Evolutionary conservation across 1,140 invertebrate genomes (phyloP), one percentile per base, ranked within the genome.

Genomic region (Muscidifurax raptorellus): DNA sequence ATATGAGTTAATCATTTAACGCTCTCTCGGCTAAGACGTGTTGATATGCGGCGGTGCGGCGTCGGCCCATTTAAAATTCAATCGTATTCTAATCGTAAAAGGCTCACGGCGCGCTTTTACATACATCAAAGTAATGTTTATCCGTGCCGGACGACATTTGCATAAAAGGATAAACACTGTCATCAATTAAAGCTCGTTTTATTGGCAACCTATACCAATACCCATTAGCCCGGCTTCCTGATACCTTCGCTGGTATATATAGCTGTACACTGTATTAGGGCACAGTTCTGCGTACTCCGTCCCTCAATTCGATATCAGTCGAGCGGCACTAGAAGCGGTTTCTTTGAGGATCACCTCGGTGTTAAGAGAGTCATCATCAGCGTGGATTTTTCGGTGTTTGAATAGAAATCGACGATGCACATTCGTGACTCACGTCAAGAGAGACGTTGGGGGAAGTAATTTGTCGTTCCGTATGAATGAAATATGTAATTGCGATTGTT

Each of bases 111-210:
- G 22, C 32, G 71, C 69, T 59, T 81, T 81, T 72, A 72, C 32
- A 66, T 32, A 44, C 81, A 76, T 82, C 72, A 82, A 69, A 69
- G 66, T 18, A 69, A 69, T 69, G 66, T 69, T 69, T 28, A 69
- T 69, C 28, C 66, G 22, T 12, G 36, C 44, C 27, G 18, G 28
- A 81, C 32, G 15, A 44, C 15, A 76, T 76, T 75, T 66, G 59
- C 81, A 75, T 66, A 82, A 82, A 82, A 44, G 52, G 44, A 76
- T 76, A 82, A 82, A 82, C 27, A 75, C 75, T 76, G 52, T 66
- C 72, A 47, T 82, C 72, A 82, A 82, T 82, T 82, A 66, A 75
- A 76, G 9, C 52, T 69, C 25, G 1, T 80, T 79, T 67, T 76
- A 9, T 52, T 74, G 12, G 59, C 52, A 82, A 82, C 36, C 36